phyloP scores from a whole-genome alignment of 2,888 invertebrate genomes.

The Trachelus troglodyta region DNA sequence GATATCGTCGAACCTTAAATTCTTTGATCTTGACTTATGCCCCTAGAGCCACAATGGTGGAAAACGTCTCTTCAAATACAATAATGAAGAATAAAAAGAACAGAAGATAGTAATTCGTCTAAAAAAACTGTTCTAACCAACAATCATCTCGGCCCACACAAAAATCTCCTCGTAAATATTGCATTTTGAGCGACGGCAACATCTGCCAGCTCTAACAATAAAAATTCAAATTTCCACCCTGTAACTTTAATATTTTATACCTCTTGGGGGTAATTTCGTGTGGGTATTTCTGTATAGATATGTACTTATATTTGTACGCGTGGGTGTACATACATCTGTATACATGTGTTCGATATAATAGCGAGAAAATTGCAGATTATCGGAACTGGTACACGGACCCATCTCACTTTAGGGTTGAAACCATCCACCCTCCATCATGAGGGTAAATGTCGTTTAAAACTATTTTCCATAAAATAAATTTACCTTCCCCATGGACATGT shows the following conservation, averaged over 20 bases:
- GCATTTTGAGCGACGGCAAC: not conserved
- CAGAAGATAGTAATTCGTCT: too few species aligned
- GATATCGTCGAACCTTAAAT: not conserved
- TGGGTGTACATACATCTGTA: not conserved
- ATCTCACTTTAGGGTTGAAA: slow-evolving; percentile 1
- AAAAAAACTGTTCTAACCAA: not conserved
- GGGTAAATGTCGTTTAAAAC: not conserved
- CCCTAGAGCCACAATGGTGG: too few species aligned
- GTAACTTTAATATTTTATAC: not conserved
- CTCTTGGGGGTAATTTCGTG: not conserved
- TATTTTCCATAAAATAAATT: not conserved
- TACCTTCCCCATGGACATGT: not conserved
- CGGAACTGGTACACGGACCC: not conserved
- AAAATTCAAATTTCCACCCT: slow-evolving; percentile 7
- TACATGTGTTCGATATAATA: not conserved
- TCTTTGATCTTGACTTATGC: too few species aligned
- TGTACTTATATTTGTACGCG: not conserved
- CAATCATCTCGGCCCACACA: not conserved
- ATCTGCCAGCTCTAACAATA: not conserved
- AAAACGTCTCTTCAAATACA: too few species aligned
- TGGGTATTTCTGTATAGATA: not conserved
- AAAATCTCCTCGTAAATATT: not conserved
- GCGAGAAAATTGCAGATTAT: not conserved
- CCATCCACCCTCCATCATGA: not conserved
- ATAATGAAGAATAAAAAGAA: too few species aligned